phyloP scores from a whole-genome alignment of 2,888 invertebrate species.

The Drosophila flavopinicola region DNA sequence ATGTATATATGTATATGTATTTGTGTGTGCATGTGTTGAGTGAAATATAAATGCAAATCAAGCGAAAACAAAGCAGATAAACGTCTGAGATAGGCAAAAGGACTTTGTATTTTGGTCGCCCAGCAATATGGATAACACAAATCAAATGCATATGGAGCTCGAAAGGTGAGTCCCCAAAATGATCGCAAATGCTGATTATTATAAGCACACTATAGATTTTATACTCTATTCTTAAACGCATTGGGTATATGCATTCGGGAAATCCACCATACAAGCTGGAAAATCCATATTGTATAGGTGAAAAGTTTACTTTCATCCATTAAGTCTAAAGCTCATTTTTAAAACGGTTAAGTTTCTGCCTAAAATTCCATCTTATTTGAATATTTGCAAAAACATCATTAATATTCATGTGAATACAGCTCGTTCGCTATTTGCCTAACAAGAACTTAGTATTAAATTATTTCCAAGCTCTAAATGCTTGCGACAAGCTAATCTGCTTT shows the following conservation, averaged over 20 bases:
- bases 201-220: conserved; percentile 1
- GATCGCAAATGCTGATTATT: conserved; percentile 14
- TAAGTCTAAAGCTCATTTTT: too few species aligned
- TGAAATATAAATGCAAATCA: conserved; percentile 54
- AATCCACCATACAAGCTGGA: too few species aligned
- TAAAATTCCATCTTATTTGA: too few species aligned
- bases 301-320: too few species aligned
- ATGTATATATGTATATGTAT: not conserved
- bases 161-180: conserved; percentile 66
- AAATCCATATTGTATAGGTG: too few species aligned
- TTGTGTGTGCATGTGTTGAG: conserved; percentile 25
- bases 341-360: too few species aligned
- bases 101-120: conserved; percentile 17
- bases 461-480: not conserved
- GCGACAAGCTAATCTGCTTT: not conserved
- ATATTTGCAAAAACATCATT: not conserved
- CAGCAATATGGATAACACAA: conserved; percentile 69
- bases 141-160: conserved; percentile 67
- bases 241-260: not conserved
- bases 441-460: not conserved
- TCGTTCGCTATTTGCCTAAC: too few species aligned
- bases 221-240: not conserved
- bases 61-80: conserved; percentile 45
- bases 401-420: too few species aligned
- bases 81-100: conserved; percentile 37